phyloP scores from a whole-genome alignment of 2,113 vertebrate genomes.

The rabbit (Oryctolagus cuniculus) region mOryCun1.1 NC_091432.1:158857001-158857500 shows the following conservation, averaged over 20 bases:
- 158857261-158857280: neutral
- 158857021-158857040: slow-evolving; percentile 53
- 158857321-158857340: neutral
- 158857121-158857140: slow-evolving; percentile 68
- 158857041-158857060: slow-evolving; percentile 7
- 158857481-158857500: slow-evolving; percentile 6
- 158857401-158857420: neutral
- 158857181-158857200: slow-evolving; percentile 74
- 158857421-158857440: neutral
- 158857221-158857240: slow-evolving; percentile 34
- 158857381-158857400: neutral
- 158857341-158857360: neutral
- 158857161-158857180: slow-evolving; percentile 70
- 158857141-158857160: slow-evolving; percentile 72
- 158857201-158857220: slow-evolving; percentile 72
- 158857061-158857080: slow-evolving; percentile 35
- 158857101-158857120: neutral
- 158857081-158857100: neutral
- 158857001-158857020: slow-evolving; percentile 71
- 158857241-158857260: slow-evolving; percentile 70
- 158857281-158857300: neutral
- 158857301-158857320: neutral
- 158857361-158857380: neutral
- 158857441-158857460: neutral
- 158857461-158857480: neutral